Conservation (phyloP, 2,888 invertebrate species). For the Agrypnus murinus region DNA sequence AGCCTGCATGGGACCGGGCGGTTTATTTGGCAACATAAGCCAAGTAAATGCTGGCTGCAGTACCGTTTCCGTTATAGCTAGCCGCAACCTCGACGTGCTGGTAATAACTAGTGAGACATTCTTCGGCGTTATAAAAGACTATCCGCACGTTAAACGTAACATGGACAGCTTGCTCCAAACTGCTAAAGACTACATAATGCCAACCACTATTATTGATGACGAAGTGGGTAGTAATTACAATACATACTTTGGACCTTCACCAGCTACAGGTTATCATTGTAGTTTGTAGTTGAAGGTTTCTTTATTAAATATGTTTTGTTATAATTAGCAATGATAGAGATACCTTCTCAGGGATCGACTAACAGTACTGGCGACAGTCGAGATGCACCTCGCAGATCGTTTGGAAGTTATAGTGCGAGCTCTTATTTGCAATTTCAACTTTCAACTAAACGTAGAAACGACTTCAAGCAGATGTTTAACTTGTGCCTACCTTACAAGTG, state of each 20-base stretch:
- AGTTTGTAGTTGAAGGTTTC: no score
- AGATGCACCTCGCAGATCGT: slow-evolving; percentile 9
- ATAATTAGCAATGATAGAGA: no score
- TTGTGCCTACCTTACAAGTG: slow-evolving; percentile 29
- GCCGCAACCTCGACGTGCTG: slow-evolving; percentile 73
- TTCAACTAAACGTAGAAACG: neutral
- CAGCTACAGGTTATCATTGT: no score
- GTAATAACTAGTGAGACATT: slow-evolving; percentile 71
- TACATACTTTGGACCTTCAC: neutral
- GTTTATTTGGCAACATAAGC: slow-evolving; percentile 74
- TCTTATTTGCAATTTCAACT: neutral
- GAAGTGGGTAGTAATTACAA: neutral
- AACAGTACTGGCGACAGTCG: neutral
- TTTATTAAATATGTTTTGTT: no score
- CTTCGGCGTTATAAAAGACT: slow-evolving; percentile 72
- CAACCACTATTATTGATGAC: slow-evolving; percentile 66
- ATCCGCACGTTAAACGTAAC: slow-evolving; percentile 71
- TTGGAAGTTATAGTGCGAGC: neutral
- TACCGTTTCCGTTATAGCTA: slow-evolving; percentile 72
- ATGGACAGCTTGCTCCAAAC: slow-evolving; percentile 70
- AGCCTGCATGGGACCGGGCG: slow-evolving; percentile 74
- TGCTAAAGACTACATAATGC: slow-evolving; percentile 72
- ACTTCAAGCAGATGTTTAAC: neutral
- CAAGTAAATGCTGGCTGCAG: slow-evolving; percentile 70
- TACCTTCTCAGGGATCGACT: neutral